Evolutionary conservation across 2,113 vertebrate genomes (phyloP).

Genomic region (Salvelinus sp.): DNA sequence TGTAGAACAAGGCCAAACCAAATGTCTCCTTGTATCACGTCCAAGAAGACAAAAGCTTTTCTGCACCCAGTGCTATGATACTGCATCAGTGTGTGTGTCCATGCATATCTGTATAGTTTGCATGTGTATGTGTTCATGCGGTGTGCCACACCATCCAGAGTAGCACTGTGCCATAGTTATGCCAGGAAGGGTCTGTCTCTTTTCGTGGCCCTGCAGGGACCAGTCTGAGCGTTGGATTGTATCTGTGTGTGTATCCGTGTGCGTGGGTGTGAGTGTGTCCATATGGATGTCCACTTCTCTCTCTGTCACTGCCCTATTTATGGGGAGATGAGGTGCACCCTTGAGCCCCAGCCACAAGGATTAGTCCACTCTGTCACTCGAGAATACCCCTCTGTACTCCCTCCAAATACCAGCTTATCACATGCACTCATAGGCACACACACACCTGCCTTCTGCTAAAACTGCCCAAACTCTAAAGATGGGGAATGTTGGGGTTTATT

Average conservation of each 20-base stretch:
- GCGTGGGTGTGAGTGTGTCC: not conserved
- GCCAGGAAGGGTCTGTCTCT: not conserved
- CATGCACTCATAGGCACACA: not conserved
- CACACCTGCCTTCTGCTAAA: not conserved
- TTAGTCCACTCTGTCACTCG: slow-evolving; percentile 5
- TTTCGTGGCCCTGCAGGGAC: not conserved
- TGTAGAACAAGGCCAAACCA: slow-evolving; percentile 33
- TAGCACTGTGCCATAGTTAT: not conserved
- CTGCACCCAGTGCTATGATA: slow-evolving; percentile 14
- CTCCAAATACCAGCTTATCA: not conserved
- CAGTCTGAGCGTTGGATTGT: too few species aligned
- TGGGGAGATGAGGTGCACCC: slow-evolving; percentile 1
- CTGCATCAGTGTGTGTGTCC: slow-evolving; percentile 50
- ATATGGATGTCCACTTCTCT: not conserved
- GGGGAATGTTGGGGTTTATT: slow-evolving; percentile 11
- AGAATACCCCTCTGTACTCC: slow-evolving; percentile 8
- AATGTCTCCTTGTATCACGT: slow-evolving; percentile 40
- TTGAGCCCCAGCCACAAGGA: slow-evolving; percentile 2
- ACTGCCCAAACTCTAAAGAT: slow-evolving; percentile 23
- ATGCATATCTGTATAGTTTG: slow-evolving; percentile 16
- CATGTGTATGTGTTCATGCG: not conserved
- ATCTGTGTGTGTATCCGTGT: not conserved
- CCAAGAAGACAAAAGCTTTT: slow-evolving; percentile 36
- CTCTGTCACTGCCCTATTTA: not conserved
- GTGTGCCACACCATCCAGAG: not conserved